Evolutionary conservation across 1,140 invertebrate genomes (phyloP).

Genomic region (Metaphire vulgaris): DNA sequence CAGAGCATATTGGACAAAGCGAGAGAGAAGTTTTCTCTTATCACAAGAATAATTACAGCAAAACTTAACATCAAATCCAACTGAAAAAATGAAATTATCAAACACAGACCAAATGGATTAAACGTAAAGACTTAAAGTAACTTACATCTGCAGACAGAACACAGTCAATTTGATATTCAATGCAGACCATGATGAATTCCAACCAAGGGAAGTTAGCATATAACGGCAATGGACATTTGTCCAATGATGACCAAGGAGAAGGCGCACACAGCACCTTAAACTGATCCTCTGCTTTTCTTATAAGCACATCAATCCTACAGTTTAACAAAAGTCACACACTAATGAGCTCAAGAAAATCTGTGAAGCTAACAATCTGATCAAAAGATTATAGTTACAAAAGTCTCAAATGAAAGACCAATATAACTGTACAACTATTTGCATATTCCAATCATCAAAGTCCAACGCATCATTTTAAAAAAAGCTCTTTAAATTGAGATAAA

Average conservation of each 20-base stretch:
- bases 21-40: neutral
- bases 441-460: no score
- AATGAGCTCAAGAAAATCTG: no score
- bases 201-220: neutral
- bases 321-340: neutral
- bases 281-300: neutral
- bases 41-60: neutral
- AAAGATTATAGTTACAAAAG: no score
- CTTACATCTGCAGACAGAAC: neutral
- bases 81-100: neutral
- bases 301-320: neutral
- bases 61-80: neutral
- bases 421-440: no score
- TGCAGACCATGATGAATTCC: neutral
- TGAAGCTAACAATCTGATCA: no score
- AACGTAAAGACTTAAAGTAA: neutral
- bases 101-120: neutral
- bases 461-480: no score
- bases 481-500: no score
- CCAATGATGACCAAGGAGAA: neutral
- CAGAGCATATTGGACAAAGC: neutral
- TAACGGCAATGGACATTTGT: neutral
- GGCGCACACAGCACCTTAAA: neutral
- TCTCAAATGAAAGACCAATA: no score
- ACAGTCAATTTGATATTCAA: neutral